Percentiles rank a stretch among this genome's conserved stretches.
phyloP scores from a whole-genome alignment of 2,797 vertebrate genomes.

The Enteromius viviparus region DNA sequence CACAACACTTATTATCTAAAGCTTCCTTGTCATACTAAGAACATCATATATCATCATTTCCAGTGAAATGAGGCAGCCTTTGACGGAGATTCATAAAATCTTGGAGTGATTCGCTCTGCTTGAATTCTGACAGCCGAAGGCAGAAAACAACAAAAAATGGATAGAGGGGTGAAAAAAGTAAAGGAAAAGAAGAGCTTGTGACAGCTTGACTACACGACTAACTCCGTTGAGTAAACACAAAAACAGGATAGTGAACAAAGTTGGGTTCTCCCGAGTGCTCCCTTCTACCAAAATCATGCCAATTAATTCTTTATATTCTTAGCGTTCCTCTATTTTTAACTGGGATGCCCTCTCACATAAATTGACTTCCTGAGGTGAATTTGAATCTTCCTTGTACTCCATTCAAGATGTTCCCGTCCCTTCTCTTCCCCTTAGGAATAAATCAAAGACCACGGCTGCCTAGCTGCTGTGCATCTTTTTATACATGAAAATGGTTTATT shows the following conservation, averaged over 20 bases:
- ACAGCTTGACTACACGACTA: conserved; percentile 74
- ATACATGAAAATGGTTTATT: conserved; percentile 75
- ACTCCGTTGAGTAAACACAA: conserved; percentile 69
- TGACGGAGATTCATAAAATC: conserved; percentile 71
- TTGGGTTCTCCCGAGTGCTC: conserved; percentile 70
- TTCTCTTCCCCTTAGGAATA: conserved; percentile 73
- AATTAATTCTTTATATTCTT: conserved; percentile 78
- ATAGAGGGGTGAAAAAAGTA: conserved; percentile 50
- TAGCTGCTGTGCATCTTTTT: conserved; percentile 69
- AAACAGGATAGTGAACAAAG: conserved; percentile 73
- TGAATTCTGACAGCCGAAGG: conserved; percentile 71
- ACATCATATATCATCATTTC: conserved; percentile 77
- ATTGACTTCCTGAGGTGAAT: conserved; percentile 79
- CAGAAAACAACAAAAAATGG: conserved; percentile 63
- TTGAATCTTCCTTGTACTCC: conserved; percentile 65
- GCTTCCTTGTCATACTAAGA: conserved; percentile 68
- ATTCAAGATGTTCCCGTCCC: conserved; percentile 54
- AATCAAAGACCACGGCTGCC: conserved; percentile 74
- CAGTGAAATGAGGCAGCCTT: conserved; percentile 74
- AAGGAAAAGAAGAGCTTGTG: conserved; percentile 61
- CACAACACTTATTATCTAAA: conserved; percentile 82
- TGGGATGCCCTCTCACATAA: conserved; percentile 76
- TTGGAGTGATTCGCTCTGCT: conserved; percentile 72
- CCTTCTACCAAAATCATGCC: conserved; percentile 71
- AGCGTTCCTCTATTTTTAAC: conserved; percentile 75